Percentiles rank a stretch among this genome's conserved stretches.
phyloP scores from a whole-genome alignment of 2,113 vertebrate genomes.

The Amazona guildingii region DNA sequence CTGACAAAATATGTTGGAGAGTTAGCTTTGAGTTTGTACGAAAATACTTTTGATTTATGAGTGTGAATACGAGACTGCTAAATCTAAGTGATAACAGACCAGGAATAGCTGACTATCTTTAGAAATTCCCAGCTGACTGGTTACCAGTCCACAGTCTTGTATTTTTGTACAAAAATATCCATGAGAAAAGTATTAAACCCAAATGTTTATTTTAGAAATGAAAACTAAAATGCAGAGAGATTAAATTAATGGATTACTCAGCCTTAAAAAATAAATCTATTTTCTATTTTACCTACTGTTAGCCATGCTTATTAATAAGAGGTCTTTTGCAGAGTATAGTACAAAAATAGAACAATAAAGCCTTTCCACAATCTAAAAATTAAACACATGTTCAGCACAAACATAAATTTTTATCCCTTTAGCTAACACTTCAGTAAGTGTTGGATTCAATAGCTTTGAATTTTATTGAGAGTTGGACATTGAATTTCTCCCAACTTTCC shows the following conservation, averaged over 20 bases:
- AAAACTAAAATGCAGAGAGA: not conserved
- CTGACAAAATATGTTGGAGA: not conserved
- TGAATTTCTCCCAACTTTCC: not conserved
- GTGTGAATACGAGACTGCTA: not conserved
- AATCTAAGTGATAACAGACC: not conserved
- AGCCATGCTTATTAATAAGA: not conserved
- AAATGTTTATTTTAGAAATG: not conserved
- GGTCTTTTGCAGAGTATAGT: not conserved
- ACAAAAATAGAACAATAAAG: not conserved
- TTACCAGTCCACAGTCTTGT: not conserved
- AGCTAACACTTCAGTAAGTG: not conserved
- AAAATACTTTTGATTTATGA: not conserved
- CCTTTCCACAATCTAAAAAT: not conserved
- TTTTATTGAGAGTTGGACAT: not conserved
- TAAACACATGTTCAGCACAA: not conserved
- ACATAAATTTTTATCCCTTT: not conserved
- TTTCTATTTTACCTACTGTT: not conserved
- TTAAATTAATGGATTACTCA: not conserved
- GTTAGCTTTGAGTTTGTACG: not conserved
- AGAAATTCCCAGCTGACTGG: not conserved
- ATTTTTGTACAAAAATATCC: not conserved
- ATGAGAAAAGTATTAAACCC: not conserved
- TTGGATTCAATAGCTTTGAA: not conserved
- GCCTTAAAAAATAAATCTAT: not conserved
- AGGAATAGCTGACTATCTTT: not conserved